A percentile compares a stretch with the other conserved stretches of the same genome.
These are phyloP conservation scores for Salmo trutta DNA, from an alignment of 2,797 vertebrate genomes.

Conservation along the genomic window DNA sequence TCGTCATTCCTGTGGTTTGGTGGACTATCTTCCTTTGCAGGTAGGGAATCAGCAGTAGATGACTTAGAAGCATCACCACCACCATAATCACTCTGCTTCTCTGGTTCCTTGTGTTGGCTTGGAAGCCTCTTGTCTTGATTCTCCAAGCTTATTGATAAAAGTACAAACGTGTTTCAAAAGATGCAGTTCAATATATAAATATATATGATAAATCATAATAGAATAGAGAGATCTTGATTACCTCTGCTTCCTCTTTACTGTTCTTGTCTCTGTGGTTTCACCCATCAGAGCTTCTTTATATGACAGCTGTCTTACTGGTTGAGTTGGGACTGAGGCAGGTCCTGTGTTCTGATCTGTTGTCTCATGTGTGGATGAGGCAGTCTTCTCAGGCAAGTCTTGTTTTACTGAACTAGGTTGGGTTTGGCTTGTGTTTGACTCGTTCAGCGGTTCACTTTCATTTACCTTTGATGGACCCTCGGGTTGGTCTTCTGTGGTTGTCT, in stretches of 20 bases:
- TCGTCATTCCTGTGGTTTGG: background rate
- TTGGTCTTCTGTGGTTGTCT: background rate
- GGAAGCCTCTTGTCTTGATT: background rate
- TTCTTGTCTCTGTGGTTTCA: background rate
- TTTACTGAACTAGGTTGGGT: background rate
- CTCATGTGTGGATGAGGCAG: background rate
- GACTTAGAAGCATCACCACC: background rate
- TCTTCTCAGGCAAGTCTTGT: background rate
- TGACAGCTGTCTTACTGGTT: background rate
- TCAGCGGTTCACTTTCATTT: background rate
- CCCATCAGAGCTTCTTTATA: background rate
- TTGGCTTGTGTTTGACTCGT: background rate
- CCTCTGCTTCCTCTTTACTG: conserved; percentile 13
- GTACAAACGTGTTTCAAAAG: too few species aligned
- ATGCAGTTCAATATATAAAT: too few species aligned
- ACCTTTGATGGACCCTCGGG: accelerated
- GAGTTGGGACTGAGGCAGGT: background rate
- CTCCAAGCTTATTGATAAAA: background rate
- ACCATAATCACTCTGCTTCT: accelerated
- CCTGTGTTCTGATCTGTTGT: background rate
- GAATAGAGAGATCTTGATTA: conserved; percentile 1
- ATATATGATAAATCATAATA: background rate
- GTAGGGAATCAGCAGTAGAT: background rate
- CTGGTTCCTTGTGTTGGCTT: background rate
- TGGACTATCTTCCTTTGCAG: background rate